Base-by-base conservation (phyloP, 23 tunicate genomes). In the Ascidia mentula region DNA sequence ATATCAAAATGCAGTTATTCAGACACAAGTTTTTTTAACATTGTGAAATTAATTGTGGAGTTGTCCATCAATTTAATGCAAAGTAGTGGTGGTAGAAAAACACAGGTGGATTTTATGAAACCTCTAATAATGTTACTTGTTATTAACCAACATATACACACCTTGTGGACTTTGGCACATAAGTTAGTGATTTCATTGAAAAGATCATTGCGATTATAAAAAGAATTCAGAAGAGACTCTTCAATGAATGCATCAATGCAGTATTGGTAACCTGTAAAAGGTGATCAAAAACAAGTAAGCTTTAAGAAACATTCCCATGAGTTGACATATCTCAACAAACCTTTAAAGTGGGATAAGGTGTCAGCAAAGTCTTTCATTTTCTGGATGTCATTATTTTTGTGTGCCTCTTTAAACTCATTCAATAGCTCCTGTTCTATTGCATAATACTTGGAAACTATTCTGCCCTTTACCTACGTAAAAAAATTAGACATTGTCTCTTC, bases 171-270 rank as follows among this genome's bases (percentile, higher is more conserved):
- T 88, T 93, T 93, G 18, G 76, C 78, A 72, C 98, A 93, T 76
- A 93, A 76, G 59, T 59, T 69, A 18, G 59, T 60, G n/a, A 85
- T 72, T 72, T 93, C 98, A 26, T 87, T 34, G 70, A 93, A 93
- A 60, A 93, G 84, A 9, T 93, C 98, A 45, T 78, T 82, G 24
- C 91, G 59, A 69, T 77, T 77, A 59, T 84, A 88, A 45, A 93
- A 93, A 18, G 88, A 71, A 77, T 85, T 72, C 33, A 69, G 37
- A 9, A 95, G 84, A 36, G 86, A 75, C 72, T 95, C 99, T 9
- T 95, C 96, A 45, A 95, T 89, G 65, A 89, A 95, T 6, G 99
- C 91, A 71, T 90, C 99, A 46, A 90, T 90, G 75, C 99, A 95
- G 34, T 89, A 87, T 72, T 95, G 99, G 76, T 95, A 95, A 18